Percentiles rank a stretch among this genome's conserved stretches.
Evolutionary conservation across 2,888 invertebrate genomes (phyloP).

Genomic region (Thalpophila matura): DNA sequence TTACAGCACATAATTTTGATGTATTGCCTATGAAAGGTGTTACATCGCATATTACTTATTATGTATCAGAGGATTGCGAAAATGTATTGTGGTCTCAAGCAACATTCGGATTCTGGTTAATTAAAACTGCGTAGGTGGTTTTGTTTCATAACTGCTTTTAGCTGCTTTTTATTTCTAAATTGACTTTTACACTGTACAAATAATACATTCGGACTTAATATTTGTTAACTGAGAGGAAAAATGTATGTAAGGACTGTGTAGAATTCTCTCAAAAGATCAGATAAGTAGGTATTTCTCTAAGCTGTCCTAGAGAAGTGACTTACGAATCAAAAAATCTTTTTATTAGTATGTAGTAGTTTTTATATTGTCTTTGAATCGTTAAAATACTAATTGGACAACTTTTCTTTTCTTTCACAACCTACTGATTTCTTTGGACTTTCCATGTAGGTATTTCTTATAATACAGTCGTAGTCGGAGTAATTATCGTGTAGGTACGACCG

Average conservation of each 20-base stretch:
- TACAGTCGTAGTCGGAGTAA: constrained; percentile 1
- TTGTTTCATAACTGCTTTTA: constrained; percentile 13
- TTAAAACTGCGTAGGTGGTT: constrained; percentile 26
- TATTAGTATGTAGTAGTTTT: not conserved
- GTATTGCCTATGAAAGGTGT: not conserved
- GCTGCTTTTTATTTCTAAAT: constrained; percentile 19
- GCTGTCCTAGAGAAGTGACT: not conserved
- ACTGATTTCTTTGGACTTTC: constrained; percentile 7
- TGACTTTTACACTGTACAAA: not conserved
- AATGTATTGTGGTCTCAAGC: constrained; percentile 25
- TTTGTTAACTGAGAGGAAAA: not conserved
- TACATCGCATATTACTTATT: not conserved
- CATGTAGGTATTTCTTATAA: constrained; percentile 12
- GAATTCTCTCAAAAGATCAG: not conserved
- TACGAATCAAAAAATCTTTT: not conserved
- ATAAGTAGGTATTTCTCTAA: not conserved
- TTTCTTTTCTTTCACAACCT: constrained; percentile 2
- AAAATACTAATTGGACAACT: constrained; percentile 3
- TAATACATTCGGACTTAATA: not conserved
- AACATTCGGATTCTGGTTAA: constrained; percentile 32
- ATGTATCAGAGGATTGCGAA: constrained; percentile 22
- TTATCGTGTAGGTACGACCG: not conserved
- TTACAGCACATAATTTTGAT: not conserved
- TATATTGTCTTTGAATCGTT: constrained; percentile 4
- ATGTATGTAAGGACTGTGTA: not conserved